Base-by-base conservation (phyloP, 2,797 vertebrate genomes). In the Peromyscus attwateri region DNA sequence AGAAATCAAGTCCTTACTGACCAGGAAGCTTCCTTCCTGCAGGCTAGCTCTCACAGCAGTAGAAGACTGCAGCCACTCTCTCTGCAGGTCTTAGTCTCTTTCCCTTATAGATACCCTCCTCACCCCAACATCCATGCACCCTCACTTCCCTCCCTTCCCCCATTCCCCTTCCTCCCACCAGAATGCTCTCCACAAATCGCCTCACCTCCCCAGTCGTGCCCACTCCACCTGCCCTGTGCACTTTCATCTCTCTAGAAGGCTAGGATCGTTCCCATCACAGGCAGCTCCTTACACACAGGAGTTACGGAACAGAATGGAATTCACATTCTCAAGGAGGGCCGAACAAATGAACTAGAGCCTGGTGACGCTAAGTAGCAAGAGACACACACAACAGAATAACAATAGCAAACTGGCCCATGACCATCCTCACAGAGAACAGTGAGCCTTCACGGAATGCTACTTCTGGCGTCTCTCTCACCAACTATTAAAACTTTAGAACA, bases 391-490 rank as follows among this genome's bases (percentile, higher is more conserved):
- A 49, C 55, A 68, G 13, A 52, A 93, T 66, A 81, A 34, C 13
- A 70, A 92, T 3, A 68, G 4, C 64, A 52, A 49, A 29, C 8
- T 91, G 31, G 21, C 79, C 55, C 3, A 76, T 10, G 29, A 40
- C 13, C 57, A 46, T 57, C n/a, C 52, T 90, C 55, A 84, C 31
- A 68, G 46, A 73, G 4, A 83, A 57, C 9, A 77, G 79, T 17
- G 16, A 70, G 40, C 34, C 25, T 94, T 96, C 62, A 66, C 29
- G 3, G 89, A 89, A 85, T 14, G 94, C 66, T 91, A 31, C 92
- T 62, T 40, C 84, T 19, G 55, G 10, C 0, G 8, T 92, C 27
- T 95, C 43, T 87, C 46, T 82, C 64, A 76, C 21, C 55, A 31
- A 64, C 40, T 75, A 52, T 19, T 23, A 93, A 95, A 75, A 79